Percentiles rank a stretch among this genome's conserved stretches.
These are phyloP conservation scores for Drosophila mettleri DNA, from an alignment of 2,888 invertebrate genomes.

Conservation along the genomic window DNA sequence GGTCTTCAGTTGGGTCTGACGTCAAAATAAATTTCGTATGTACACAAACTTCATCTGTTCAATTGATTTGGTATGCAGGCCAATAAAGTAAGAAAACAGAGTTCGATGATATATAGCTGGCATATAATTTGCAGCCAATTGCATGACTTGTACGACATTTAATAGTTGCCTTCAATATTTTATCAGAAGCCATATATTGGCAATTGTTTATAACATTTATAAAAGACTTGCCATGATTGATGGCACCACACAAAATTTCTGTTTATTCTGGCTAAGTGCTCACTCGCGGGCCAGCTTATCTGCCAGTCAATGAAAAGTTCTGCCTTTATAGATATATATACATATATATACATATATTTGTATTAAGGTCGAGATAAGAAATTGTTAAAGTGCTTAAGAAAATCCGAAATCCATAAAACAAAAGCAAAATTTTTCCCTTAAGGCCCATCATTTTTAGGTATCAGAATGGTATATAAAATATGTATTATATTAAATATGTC, in stretches of 20 bases:
- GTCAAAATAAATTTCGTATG: conserved; percentile 38
- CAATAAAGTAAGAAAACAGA: conserved; percentile 39
- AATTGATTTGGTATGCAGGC: conserved; percentile 30
- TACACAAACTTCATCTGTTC: conserved; percentile 8
- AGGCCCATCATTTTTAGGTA: background rate
- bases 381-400: conserved; percentile 9
- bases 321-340: background rate
- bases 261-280: conserved; percentile 33
- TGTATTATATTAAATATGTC: background rate
- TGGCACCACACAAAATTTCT: conserved; percentile 42
- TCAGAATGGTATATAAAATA: no score
- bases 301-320: conserved; percentile 25
- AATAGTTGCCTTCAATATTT: conserved; percentile 48
- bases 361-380: conserved; percentile 29
- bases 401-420: conserved; percentile 4
- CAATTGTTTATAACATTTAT: conserved; percentile 68
- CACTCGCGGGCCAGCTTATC: conserved; percentile 46
- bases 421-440: background rate
- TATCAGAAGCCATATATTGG: conserved; percentile 68
- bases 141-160: conserved; percentile 20
- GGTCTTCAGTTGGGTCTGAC: conserved; percentile 25
- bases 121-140: conserved; percentile 37
- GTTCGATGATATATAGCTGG: conserved; percentile 26
- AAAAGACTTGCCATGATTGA: conserved; percentile 66
- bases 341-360: background rate